Percentiles rank a stretch among this genome's conserved stretches.
phyloP scores from a whole-genome alignment of 2,113 vertebrate species.

The Butorides virescens region DNA sequence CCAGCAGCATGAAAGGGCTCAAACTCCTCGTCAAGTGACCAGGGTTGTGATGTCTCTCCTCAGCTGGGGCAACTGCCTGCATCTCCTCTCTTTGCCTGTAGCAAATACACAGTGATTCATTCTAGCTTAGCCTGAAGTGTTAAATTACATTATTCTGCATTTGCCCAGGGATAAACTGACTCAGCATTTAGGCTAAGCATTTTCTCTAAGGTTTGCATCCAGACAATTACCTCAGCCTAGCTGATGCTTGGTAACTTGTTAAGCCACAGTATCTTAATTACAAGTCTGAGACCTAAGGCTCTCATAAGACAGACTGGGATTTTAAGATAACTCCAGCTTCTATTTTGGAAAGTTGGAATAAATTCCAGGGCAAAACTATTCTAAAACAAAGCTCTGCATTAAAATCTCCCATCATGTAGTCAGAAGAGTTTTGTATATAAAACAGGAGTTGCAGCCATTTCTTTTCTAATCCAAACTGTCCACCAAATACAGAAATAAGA shows the following conservation, averaged over 20 bases:
- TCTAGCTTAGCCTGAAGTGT: conserved; percentile 31
- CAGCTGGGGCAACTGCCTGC: neutral
- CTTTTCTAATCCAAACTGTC: conserved; percentile 38
- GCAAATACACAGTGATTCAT: neutral
- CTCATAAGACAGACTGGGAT: conserved; percentile 9
- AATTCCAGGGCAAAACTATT: conserved; percentile 19
- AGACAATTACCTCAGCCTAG: conserved; percentile 63
- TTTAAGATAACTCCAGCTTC: conserved; percentile 39
- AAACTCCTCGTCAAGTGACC: neutral
- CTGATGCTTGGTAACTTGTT: conserved; percentile 43
- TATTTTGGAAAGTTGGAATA: conserved; percentile 17
- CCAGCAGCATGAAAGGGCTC: neutral
- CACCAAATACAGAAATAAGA: conserved; percentile 39
- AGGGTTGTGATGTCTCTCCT: neutral
- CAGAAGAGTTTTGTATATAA: conserved; percentile 19
- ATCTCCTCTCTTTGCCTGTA: neutral
- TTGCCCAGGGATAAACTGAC: conserved; percentile 55
- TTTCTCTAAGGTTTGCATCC: conserved; percentile 42
- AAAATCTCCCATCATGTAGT: neutral
- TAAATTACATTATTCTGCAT: conserved; percentile 40
- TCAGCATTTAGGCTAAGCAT: conserved; percentile 53
- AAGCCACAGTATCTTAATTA: conserved; percentile 47
- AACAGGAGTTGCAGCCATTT: conserved; percentile 14
- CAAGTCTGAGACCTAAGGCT: conserved; percentile 30
- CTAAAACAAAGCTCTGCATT: conserved; percentile 2